Percentiles rank a stretch among this genome's conserved stretches.
Conservation (phyloP, 2,113 vertebrate species). For the Pseudolaguvia tuberculata region DNA sequence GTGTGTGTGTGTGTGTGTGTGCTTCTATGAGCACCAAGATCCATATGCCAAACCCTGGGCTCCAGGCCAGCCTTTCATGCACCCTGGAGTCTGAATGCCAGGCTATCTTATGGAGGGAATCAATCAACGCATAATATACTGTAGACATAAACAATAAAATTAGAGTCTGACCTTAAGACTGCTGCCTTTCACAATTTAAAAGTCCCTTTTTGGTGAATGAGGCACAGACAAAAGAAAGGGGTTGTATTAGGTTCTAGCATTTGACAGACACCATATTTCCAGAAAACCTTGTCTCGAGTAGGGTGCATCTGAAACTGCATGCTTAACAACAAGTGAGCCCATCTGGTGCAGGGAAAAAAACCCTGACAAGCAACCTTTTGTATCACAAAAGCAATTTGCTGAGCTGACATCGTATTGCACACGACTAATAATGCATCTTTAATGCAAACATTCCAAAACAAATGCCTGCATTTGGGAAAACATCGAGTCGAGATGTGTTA, state of each 20-base stretch:
- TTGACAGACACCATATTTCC: conserved; percentile 56
- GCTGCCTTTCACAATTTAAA: conserved; percentile 43
- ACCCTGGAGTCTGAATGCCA: conserved; percentile 54
- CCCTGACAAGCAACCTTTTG: conserved; percentile 39
- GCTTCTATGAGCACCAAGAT: conserved; percentile 37
- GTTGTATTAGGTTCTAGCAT: conserved; percentile 55
- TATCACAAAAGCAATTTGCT: conserved; percentile 31
- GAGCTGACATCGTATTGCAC: conserved; percentile 26
- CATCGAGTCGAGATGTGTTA: neutral
- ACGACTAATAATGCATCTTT: neutral
- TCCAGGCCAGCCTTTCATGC: conserved; percentile 48
- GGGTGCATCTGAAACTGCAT: conserved; percentile 53
- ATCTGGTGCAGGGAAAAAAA: conserved; percentile 30
- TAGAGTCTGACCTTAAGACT: neutral
- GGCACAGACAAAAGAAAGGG: conserved; percentile 54
- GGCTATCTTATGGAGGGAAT: conserved; percentile 34
- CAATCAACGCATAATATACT: conserved; percentile 35
- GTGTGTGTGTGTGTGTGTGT: conserved; percentile 44
- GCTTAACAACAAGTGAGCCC: conserved; percentile 53
- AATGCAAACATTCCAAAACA: conserved; percentile 13
- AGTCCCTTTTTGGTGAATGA: conserved; percentile 48
- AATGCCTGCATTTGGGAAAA: neutral
- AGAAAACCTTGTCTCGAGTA: conserved; percentile 55
- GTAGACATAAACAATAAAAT: conserved; percentile 17
- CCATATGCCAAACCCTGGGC: conserved; percentile 51